Evolutionary conservation across 2,888 invertebrate genomes (phyloP).

Genomic region (Archips xylosteana): DNA sequence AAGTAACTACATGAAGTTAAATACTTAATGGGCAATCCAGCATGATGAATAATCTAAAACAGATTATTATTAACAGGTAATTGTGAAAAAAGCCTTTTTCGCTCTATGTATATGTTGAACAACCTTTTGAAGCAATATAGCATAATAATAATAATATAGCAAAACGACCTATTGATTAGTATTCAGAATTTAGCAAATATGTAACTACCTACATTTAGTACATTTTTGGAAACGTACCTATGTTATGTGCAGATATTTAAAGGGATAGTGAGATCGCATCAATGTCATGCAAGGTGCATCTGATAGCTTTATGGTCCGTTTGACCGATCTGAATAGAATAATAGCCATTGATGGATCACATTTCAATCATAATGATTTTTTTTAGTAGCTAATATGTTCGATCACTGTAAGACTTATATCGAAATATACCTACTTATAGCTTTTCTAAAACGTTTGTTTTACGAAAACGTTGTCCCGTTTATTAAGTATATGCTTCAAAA

Average conservation of each 20-base stretch:
- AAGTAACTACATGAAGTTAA: no score
- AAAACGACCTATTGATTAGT: no score
- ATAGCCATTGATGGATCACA: background rate
- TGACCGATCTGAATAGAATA: background rate
- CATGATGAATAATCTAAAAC: no score
- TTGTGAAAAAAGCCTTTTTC: background rate
- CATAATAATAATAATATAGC: no score
- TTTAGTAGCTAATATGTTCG: background rate
- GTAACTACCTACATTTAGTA: background rate
- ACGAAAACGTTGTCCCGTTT: no score
- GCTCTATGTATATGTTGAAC: no score
- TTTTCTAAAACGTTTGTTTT: no score
- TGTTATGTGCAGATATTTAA: background rate
- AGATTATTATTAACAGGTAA: background rate
- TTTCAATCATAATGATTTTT: background rate
- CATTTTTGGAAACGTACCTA: background rate
- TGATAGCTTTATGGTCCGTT: conserved; percentile 3
- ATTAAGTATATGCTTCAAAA: background rate
- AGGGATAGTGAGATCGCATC: background rate
- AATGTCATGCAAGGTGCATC: conserved; percentile 27
- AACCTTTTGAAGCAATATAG: no score
- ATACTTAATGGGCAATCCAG: no score
- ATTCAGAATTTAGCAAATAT: background rate
- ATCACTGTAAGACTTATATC: no score
- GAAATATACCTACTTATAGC: no score